These are phyloP conservation scores for Bungarus multicinctus DNA, from an alignment of 2,113 vertebrate genomes.

Conservation along the genomic window DNA sequence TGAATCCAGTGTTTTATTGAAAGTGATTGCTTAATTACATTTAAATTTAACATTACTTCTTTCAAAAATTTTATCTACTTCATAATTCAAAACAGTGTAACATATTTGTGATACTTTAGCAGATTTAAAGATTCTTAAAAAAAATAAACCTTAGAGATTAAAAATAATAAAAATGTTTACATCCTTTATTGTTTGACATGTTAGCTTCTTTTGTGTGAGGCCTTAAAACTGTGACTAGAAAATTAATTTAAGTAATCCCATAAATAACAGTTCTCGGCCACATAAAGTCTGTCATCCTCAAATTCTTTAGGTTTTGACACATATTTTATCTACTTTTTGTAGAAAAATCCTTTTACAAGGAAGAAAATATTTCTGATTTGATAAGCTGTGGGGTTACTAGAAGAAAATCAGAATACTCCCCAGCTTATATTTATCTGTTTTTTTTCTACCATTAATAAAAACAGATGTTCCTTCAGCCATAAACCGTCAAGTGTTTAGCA, in stretches of 20 bases:
- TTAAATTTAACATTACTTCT: constrained; percentile 32
- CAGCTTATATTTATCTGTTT: neutral
- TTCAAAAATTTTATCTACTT: constrained; percentile 36
- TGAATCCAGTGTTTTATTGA: constrained; percentile 60
- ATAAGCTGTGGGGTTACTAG: constrained; percentile 18
- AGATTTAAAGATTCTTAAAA: constrained; percentile 13
- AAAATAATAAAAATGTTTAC: constrained; percentile 58
- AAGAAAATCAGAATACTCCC: constrained; percentile 33
- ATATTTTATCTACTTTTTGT: constrained; percentile 42
- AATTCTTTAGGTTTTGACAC: constrained; percentile 33
- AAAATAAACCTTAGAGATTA: constrained; percentile 46
- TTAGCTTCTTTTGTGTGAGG: constrained; percentile 48
- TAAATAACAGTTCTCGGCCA: constrained; percentile 28
- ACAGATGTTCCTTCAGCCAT: constrained; percentile 32
- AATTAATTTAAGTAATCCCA: constrained; percentile 7
- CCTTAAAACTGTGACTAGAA: constrained; percentile 54
- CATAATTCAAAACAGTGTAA: constrained; percentile 47
- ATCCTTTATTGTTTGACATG: constrained; percentile 40
- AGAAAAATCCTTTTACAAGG: constrained; percentile 32
- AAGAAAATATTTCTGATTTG: neutral
- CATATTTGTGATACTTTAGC: constrained; percentile 21
- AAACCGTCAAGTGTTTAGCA: constrained; percentile 46
- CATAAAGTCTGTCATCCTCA: constrained; percentile 36
- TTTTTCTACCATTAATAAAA: neutral
- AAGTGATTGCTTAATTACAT: constrained; percentile 40